Percentiles rank a stretch among this genome's conserved stretches.
These are phyloP conservation scores for Sebastes cheni DNA, from an alignment of 2,797 vertebrate species.

Conservation along the genomic window DNA sequence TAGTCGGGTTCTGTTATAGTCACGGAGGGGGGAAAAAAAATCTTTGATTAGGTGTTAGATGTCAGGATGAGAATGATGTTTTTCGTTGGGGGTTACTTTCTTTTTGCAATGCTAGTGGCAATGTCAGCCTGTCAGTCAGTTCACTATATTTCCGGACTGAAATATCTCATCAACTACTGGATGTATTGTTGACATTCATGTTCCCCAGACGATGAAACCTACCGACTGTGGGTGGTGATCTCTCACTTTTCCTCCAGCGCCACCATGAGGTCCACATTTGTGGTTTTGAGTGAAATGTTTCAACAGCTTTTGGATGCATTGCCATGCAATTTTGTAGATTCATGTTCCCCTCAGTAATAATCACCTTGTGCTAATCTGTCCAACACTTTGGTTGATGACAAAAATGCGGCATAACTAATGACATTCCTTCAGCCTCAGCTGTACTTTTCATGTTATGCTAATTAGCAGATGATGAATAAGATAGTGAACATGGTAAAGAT, in stretches of 20 bases:
- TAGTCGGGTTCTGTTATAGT: slow-evolving; percentile 8
- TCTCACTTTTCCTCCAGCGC: background rate
- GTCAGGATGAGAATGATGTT: background rate
- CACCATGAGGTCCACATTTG: background rate
- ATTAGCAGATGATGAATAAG: background rate
- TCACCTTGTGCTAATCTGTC: background rate
- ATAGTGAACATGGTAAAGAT: too few species aligned
- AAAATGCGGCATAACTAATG: background rate
- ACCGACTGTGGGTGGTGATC: background rate
- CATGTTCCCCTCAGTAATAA: background rate
- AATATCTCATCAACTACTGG: background rate
- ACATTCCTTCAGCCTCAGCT: background rate
- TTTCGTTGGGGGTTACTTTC: background rate
- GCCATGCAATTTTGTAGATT: background rate
- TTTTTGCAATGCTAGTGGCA: background rate
- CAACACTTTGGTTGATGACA: background rate
- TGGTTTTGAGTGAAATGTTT: background rate
- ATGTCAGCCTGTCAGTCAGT: background rate
- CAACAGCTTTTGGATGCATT: background rate
- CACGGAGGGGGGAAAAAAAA: background rate
- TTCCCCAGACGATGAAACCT: background rate
- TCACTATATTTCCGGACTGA: background rate
- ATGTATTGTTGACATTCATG: background rate
- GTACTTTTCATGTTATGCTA: background rate
- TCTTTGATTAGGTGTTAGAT: slow-evolving; percentile 14